phyloP scores from a whole-genome alignment of 2,113 vertebrate genomes.

The Campylomormyrus numenius region DNA sequence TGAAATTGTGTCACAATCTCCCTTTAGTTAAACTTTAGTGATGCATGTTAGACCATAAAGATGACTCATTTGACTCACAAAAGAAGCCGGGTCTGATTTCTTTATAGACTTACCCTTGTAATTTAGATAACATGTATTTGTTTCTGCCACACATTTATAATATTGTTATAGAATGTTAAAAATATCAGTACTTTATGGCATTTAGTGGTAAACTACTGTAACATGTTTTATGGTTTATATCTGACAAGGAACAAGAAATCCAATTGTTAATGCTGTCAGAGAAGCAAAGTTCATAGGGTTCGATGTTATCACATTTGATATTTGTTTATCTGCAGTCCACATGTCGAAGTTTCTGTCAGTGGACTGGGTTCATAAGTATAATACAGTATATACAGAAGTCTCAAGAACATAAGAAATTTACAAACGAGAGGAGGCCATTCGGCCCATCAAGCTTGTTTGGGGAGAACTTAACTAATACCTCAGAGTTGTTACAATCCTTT shows the following conservation, averaged over 20 bases:
- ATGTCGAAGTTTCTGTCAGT: background rate
- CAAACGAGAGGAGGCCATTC: too few species aligned
- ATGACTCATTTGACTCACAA: background rate
- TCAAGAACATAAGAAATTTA: too few species aligned
- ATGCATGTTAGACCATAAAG: constrained; percentile 4
- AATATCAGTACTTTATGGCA: background rate
- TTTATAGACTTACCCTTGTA: background rate
- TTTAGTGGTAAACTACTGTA: background rate
- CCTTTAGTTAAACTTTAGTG: background rate
- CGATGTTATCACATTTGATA: background rate
- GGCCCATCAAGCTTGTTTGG: too few species aligned
- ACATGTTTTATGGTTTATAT: background rate
- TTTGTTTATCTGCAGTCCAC: background rate
- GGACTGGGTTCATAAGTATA: background rate
- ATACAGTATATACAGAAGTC: background rate
- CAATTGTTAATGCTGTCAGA: background rate
- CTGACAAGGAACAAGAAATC: background rate
- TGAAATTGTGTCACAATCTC: background rate
- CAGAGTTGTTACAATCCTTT: too few species aligned
- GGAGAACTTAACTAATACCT: too few species aligned
- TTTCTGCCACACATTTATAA: background rate
- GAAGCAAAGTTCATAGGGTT: background rate
- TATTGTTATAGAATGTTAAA: background rate
- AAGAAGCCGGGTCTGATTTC: background rate
- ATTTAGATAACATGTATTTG: background rate